Evolutionary conservation across 2,113 vertebrate species (phyloP), one percentile per base, ranked within the genome.

Genomic region (Toxostoma redivivum): DNA sequence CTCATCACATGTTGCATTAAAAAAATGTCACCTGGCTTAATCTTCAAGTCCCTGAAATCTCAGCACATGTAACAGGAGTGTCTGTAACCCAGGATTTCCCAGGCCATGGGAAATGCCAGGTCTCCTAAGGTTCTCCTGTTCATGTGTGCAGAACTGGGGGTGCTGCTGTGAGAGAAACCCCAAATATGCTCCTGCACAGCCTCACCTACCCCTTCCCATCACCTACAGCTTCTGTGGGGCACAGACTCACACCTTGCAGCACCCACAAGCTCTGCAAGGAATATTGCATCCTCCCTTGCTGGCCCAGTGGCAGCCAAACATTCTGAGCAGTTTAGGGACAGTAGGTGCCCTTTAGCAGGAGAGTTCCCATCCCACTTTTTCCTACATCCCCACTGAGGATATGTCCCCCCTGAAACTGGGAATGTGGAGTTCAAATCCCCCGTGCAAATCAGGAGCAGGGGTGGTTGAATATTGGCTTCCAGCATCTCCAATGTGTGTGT

Each of bases 401-500:
- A 5, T 22, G 13, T 6, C 0, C 1, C 17, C 8, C 11, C 14
- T 7, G 11, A 57, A 11, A 87, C 5, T 11, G 33, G 44, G 23
- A 70, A 38, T 10, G 9, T 31, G 38, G 47, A 66, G 18, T 42
- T 61, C 37, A 84, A 70, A 81, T 15, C 35, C 38, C 9, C 0
- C 0, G 20, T 18, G 60, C 25, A 45, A 85, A 81, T 1, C 0
- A 3, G 37, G 19, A 7, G 2, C 67, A 81, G 50, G 10, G 14
- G 6, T 57, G 42, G 37, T 28, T 53, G 77, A 53, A 72, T 51
- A 47, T 22, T 35, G 40, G 18, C 6, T 44, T 57, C 31, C 50
- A 73, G 50, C 2, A 0, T 16, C 53, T 58, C 65, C 37, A 51
- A 0, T 4, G 17, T 0, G 0, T 31, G 13, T 11, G 18, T 72